phyloP scores from a whole-genome alignment of 2,797 vertebrate species.

The Tokudaia muenninki region DNA sequence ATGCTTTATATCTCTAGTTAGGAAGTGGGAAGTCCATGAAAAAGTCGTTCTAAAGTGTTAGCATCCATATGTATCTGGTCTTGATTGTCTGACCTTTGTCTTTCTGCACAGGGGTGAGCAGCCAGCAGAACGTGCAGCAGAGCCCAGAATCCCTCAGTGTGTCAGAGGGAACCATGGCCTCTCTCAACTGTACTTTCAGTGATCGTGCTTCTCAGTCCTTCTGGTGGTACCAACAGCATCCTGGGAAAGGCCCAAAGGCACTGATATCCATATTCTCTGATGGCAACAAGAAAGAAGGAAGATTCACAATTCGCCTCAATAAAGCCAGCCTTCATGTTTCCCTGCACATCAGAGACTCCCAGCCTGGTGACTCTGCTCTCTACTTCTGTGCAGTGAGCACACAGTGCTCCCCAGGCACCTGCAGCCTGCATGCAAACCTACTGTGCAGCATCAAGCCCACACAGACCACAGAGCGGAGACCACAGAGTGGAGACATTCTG shows the following conservation, averaged over 20 bases:
- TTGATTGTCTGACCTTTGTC: neutral
- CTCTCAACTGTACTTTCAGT: conserved; percentile 59
- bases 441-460: neutral
- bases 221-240: conserved; percentile 34
- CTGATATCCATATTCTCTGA: neutral
- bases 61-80: fast-evolving
- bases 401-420: conserved; percentile 55
- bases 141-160: neutral
- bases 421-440: conserved; percentile 38
- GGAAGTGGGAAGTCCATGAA: neutral
- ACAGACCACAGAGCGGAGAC: neutral
- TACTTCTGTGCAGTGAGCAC: conserved; percentile 74
- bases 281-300: neutral
- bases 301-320: neutral
- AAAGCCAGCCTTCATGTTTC: neutral
- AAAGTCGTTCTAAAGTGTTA: neutral
- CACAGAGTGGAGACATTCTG: neutral
- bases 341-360: conserved; percentile 50
- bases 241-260: neutral
- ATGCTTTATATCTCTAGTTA: neutral
- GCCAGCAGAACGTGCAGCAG: conserved; percentile 74
- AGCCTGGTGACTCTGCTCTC: conserved; percentile 60
- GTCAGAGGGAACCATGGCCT: neutral
- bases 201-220: neutral
- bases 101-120: neutral